Percentiles rank a stretch among this genome's conserved stretches.
Conservation (phyloP, 2,113 vertebrate genomes). For the Gobio gobio region DNA sequence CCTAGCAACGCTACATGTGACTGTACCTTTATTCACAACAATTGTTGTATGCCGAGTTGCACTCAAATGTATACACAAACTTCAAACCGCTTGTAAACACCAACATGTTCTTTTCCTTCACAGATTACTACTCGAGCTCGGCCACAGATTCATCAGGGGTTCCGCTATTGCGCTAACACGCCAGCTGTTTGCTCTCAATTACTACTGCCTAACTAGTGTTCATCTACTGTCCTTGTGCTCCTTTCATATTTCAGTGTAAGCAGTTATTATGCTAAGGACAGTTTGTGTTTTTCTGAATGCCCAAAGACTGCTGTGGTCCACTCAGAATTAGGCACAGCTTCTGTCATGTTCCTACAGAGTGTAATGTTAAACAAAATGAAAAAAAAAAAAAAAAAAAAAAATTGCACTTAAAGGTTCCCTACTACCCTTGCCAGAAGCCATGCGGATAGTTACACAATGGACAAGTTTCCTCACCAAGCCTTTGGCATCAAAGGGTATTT, state of each 20-base stretch:
- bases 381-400: not conserved
- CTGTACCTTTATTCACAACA: not conserved
- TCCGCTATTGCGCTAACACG: constrained; percentile 81
- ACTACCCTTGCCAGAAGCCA: not conserved
- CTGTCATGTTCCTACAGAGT: not conserved
- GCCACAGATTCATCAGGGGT: constrained; percentile 88
- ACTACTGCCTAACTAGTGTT: constrained; percentile 22
- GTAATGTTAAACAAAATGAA: constrained; percentile 16
- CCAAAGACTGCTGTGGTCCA: not conserved
- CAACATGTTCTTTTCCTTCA: not conserved
- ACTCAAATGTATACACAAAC: too few relatives aligned
- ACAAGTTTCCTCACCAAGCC: not conserved
- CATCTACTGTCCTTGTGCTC: not conserved
- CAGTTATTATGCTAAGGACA: not conserved
- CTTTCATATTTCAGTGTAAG: constrained; percentile 19
- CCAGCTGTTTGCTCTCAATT: constrained; percentile 53
- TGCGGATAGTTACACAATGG: not conserved
- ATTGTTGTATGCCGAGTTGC: not conserved
- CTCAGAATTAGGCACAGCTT: not conserved
- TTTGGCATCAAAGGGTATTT: not conserved
- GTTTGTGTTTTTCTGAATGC: constrained; percentile 6
- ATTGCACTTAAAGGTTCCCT: not conserved
- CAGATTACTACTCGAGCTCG: constrained; percentile 76
- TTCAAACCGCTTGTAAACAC: not conserved
- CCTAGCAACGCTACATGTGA: not conserved